Evolutionary conservation across 2,888 invertebrate species (phyloP), one percentile per base, ranked within the genome.

Genomic region (Electrophaes corylata): DNA sequence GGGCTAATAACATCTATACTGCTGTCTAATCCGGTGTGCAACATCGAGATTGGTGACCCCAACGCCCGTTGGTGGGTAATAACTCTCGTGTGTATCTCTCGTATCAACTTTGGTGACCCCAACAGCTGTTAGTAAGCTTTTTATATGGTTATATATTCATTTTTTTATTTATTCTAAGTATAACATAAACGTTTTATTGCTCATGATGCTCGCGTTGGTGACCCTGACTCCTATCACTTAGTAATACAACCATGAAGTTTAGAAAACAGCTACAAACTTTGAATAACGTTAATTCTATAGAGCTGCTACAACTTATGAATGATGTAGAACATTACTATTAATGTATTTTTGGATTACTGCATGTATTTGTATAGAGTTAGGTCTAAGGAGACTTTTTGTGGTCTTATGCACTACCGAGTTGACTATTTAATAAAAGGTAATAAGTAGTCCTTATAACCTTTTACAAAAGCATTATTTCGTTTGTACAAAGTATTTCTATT

Each of bases 241-340:
- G n/a, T n/a, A n/a, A n/a, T n/a, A n/a, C n/a, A n/a, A n/a, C n/a
- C n/a, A n/a, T n/a, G n/a, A n/a, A n/a, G n/a, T n/a, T n/a, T n/a
- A n/a, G n/a, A n/a, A n/a, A n/a, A n/a, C n/a, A n/a, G n/a, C n/a
- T n/a, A 44, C 88, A 91, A 64, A 90, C 91, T 12, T 75, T 91
- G 63, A 91, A 91, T 69, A 88, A 91, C 85, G 90, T 91, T 72
- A 0, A 61, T 39, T 11, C 2, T 3, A 14, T 0, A 23, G 12
- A 5, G 41, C 23, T 44, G 16, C 26, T 29, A 33, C 19, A 33
- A 46, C 19, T 8, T 19, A 19, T 33, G 31, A 11, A 31, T 11
- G 1, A 16, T 16, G 19, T 43, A 26, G 10, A 10, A 5, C 1
- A 3, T 2, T 29, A 10, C 29, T 8, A 29, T 8, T 8, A 1